These are phyloP conservation scores for Cantharis rustica DNA, from an alignment of 2,888 invertebrate species.

Conservation along the genomic window DNA sequence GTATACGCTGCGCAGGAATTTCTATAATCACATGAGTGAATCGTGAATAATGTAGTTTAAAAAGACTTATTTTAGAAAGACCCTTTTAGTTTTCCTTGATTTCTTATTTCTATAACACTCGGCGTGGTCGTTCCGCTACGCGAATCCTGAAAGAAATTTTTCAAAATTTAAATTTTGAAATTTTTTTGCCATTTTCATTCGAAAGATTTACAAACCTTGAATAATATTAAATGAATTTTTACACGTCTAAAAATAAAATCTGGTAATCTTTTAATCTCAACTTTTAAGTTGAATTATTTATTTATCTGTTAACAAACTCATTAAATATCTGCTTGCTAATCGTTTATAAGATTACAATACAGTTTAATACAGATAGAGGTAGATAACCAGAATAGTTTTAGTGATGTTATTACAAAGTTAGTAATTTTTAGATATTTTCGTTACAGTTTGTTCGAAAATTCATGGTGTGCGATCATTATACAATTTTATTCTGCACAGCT, in stretches of 20 bases:
- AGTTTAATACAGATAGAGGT: neutral
- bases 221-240: neutral
- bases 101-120: neutral
- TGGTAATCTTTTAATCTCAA: neutral
- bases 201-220: neutral
- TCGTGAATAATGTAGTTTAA: neutral
- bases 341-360: neutral
- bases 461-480: neutral
- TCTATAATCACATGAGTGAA: neutral
- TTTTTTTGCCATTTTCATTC: neutral
- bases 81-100: neutral
- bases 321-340: conserved; percentile 1
- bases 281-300: neutral
- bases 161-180: neutral
- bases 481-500: neutral
- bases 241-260: neutral
- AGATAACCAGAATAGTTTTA: neutral
- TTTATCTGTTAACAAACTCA: neutral
- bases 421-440: neutral
- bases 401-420: neutral
- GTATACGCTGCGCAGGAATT: neutral
- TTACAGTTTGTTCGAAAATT: neutral
- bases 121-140: neutral
- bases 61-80: neutral
- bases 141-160: neutral